These are phyloP conservation scores for Belgica antarctica DNA, from an alignment of 2,888 invertebrate genomes.

Conservation along the genomic window DNA sequence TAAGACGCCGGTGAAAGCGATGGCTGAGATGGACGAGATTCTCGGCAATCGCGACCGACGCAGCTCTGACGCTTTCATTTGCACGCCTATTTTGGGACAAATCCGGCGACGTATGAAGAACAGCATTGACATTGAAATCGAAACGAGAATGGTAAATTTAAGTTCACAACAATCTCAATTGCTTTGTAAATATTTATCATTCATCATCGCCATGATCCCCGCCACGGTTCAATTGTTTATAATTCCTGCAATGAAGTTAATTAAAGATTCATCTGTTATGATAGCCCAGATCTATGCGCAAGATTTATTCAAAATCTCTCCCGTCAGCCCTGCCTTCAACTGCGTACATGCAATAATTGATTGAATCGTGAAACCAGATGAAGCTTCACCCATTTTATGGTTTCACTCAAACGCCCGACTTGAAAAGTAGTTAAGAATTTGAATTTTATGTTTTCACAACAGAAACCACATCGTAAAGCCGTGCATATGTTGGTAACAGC, in stretches of 20 bases:
- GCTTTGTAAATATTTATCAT: not conserved
- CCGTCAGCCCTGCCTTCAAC: not conserved
- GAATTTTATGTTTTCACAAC: not conserved
- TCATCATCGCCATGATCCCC: not conserved
- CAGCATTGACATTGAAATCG: conserved; percentile 77
- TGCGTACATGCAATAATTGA: conserved; percentile 24
- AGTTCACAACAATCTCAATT: too few species aligned
- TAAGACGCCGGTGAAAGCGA: conserved; percentile 62
- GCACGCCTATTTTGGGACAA: conserved; percentile 76
- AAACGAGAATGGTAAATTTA: conserved; percentile 78
- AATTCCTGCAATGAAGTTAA: not conserved
- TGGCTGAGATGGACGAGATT: conserved; percentile 66
- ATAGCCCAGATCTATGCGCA: conserved; percentile 33
- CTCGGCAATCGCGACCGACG: conserved; percentile 63
- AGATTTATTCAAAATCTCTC: conserved; percentile 5
- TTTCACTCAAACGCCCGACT: not conserved
- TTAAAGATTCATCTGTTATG: conserved; percentile 39
- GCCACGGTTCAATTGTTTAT: not conserved
- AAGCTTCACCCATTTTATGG: conserved; percentile 5
- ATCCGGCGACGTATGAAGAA: conserved; percentile 67
- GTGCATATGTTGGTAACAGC: not conserved
- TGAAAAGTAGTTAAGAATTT: not conserved
- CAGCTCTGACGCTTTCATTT: conserved; percentile 71
- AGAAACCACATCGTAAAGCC: conserved; percentile 1
- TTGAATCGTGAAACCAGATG: conserved; percentile 24